A percentile compares a stretch with the other conserved stretches of the same genome.
Evolutionary conservation across 2,797 vertebrate genomes (phyloP).

Genomic region (Acrocephalus scirpaceus): DNA sequence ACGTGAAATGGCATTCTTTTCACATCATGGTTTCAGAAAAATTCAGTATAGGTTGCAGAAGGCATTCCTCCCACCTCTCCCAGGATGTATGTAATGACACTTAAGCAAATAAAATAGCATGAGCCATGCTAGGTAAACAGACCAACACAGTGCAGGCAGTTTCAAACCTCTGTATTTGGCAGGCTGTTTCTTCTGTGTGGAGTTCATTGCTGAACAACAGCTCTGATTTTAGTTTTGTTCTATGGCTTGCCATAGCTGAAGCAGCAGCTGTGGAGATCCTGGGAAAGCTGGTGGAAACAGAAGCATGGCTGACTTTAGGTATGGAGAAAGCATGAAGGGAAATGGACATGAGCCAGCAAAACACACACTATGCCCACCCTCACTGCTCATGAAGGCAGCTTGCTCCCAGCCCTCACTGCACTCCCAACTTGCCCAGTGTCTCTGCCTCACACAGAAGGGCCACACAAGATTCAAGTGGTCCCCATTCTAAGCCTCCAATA

Average conservation of each 20-base stretch:
- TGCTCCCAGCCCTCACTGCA: fast-evolving
- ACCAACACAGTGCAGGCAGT: background rate
- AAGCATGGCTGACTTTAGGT: background rate
- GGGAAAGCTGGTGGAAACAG: background rate
- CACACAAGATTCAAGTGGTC: background rate
- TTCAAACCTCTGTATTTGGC: background rate
- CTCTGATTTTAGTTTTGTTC: background rate
- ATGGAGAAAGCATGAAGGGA: background rate
- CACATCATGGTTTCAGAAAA: background rate
- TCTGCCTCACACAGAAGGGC: background rate
- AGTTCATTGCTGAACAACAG: background rate
- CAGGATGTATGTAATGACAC: conserved; percentile 1
- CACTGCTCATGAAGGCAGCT: background rate
- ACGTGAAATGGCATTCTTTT: background rate
- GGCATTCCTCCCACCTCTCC: background rate
- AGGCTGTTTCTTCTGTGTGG: background rate
- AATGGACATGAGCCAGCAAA: background rate
- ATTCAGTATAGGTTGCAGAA: background rate
- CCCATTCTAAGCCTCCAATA: background rate
- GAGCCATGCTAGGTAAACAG: conserved; percentile 8
- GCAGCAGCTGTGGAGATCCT: background rate
- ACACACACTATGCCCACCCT: fast-evolving
- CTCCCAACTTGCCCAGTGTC: background rate
- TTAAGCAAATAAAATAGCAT: conserved; percentile 13
- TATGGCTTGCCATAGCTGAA: background rate